Conservation (phyloP, 2,888 invertebrate genomes). For the Tiliacea citrago region DNA sequence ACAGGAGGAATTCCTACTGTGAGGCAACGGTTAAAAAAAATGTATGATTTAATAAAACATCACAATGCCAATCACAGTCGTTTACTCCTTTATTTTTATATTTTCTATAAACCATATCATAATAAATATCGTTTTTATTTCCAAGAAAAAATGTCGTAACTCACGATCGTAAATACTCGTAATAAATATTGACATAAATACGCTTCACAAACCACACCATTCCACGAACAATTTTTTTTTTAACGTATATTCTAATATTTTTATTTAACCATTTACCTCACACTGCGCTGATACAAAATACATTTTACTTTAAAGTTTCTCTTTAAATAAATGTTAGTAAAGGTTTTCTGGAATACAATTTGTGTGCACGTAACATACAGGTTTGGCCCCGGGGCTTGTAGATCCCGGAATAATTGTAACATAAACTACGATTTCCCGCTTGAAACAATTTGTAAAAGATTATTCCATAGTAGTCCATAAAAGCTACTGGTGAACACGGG, state of each 20-base stretch:
- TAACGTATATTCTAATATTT: slow-evolving; percentile 23
- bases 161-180: not conserved
- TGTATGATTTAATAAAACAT: slow-evolving; percentile 3
- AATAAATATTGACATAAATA: slow-evolving; percentile 15
- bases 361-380: slow-evolving; percentile 23
- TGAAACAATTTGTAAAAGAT: not conserved
- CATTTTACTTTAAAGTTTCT: slow-evolving; percentile 35
- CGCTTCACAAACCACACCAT: slow-evolving; percentile 8
- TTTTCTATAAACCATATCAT: not conserved
- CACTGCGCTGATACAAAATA: slow-evolving; percentile 28
- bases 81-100: not conserved
- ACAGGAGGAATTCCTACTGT: too few relatives aligned
- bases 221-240: slow-evolving; percentile 10
- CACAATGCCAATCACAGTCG: slow-evolving; percentile 17
- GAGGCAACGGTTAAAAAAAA: too few relatives aligned
- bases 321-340: slow-evolving; percentile 41
- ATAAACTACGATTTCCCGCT: slow-evolving; percentile 39
- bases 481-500: not conserved
- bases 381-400: slow-evolving; percentile 21
- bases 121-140: slow-evolving; percentile 21
- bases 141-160: slow-evolving; percentile 23
- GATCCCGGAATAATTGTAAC: slow-evolving; percentile 19
- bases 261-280: slow-evolving; percentile 36
- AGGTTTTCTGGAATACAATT: slow-evolving; percentile 34
- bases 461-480: not conserved